phyloP scores from a whole-genome alignment of 2,888 invertebrate genomes.

The Hydropsyche betteni region DNA sequence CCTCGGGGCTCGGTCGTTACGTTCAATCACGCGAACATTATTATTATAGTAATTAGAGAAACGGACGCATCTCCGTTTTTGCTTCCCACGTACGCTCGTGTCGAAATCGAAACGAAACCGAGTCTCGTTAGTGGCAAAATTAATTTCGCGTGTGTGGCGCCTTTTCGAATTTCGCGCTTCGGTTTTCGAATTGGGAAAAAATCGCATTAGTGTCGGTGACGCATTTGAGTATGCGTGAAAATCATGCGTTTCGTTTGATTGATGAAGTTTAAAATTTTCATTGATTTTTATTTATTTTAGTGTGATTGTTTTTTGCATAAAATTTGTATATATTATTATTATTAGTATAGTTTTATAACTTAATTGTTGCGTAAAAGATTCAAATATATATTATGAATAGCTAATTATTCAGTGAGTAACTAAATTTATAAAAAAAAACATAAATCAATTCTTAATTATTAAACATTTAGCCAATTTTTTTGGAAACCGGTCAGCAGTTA shows the following conservation, averaged over 20 bases:
- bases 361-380: no score
- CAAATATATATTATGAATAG: no score
- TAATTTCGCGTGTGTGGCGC: background rate
- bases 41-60: slow-evolving; percentile 33
- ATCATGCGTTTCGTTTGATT: no score
- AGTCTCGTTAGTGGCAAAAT: slow-evolving; percentile 10
- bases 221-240: background rate
- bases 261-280: no score
- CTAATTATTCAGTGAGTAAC: no score
- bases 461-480: no score
- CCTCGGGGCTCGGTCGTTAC: slow-evolving; percentile 32
- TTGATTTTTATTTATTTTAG: no score
- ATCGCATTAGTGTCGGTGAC: background rate
- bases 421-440: no score
- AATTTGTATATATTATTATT: background rate
- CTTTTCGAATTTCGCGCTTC: no score
- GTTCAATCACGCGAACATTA: slow-evolving; percentile 39
- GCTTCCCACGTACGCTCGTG: slow-evolving; percentile 11
- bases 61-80: slow-evolving; percentile 20
- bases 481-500: no score
- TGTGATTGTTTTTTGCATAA: background rate
- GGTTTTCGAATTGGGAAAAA: background rate
- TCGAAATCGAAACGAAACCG: slow-evolving; percentile 3
- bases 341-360: background rate
- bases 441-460: no score